Base-by-base conservation (phyloP, 1,140 invertebrate genomes). In the Cataglyphis hispanica region DNA sequence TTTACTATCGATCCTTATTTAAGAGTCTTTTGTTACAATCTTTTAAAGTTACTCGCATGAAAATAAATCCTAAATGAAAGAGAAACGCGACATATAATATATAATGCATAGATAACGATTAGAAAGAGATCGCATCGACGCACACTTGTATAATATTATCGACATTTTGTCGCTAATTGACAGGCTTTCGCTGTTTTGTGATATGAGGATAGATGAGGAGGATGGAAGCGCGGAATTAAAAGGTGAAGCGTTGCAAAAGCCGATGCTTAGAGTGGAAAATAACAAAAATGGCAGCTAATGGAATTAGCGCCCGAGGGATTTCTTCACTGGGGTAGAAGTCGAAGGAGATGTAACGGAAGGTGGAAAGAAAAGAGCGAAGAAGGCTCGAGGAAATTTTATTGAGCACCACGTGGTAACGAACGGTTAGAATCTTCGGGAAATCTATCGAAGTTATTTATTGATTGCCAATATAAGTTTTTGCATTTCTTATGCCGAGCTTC, bases 231-330 rank as follows among this genome's bases (percentile, higher is more conserved):
- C 16, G 27, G 53, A 78, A 85, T 87, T 76, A 69, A 87, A 74
- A 74, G 27, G 66, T 46, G 74, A 16, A 61, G 58, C 64, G 22
- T 13, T 34, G 58, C 19, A 61, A 77, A 78, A 25, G 37, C 4
- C 31, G 77, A 58, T 58, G 34, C n/a, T 43, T 37, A 11, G 27
- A 22, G 61, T 43, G 37, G 66, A 72, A 78, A 58, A 80, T 84
- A 56, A 76, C 53, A 72, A 37, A 63, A 78, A 75, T 46, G 37
- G 7, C 53, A 53, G 64, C 43, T 83, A 86, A 86, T 72, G 76
- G 77, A 86, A 86, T 88, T 86, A 83, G 64, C 56, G 69, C 76
- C 31, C 46, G 67, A 74, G 63, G 40, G 58, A 63, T 86, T 86
- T 81, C 25, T 83, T 56, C 19, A 67, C 22, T 34, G 43, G 1